These are phyloP conservation scores for Tenebrio molitor DNA, from an alignment of 1,140 invertebrate species.

Conservation along the genomic window DNA sequence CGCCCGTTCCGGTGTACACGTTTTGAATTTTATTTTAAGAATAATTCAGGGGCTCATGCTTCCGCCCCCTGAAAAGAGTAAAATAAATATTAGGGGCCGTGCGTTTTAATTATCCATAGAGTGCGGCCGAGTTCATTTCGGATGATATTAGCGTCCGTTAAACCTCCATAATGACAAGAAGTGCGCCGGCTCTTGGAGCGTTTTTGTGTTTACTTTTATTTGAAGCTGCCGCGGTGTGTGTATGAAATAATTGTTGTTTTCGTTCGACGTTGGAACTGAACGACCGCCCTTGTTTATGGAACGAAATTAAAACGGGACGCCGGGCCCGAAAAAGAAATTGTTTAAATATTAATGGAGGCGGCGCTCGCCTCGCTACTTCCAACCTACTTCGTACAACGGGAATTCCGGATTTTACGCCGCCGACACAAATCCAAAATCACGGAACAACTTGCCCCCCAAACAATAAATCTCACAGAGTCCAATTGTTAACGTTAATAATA, in stretches of 20 bases:
- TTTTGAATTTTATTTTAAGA: constrained; percentile 36
- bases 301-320: too few relatives aligned
- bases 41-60: constrained; percentile 8
- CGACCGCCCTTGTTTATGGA: neutral
- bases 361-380: too few relatives aligned
- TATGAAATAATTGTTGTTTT: neutral
- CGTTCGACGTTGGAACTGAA: neutral
- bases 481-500: too few relatives aligned
- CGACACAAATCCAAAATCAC: too few relatives aligned
- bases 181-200: neutral
- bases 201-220: constrained; percentile 30
- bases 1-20: constrained; percentile 22
- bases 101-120: constrained; percentile 49
- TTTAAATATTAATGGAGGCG: too few relatives aligned
- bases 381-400: too few relatives aligned
- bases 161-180: constrained; percentile 45
- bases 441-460: too few relatives aligned
- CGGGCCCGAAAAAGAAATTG: neutral
- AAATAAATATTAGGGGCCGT: constrained; percentile 45
- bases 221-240: neutral
- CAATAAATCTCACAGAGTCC: too few relatives aligned
- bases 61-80: constrained; percentile 24
- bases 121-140: constrained; percentile 41
- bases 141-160: constrained; percentile 42
- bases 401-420: too few relatives aligned